Base-by-base conservation (phyloP, 2,888 invertebrate genomes). In the Sussaba pulchella region DNA sequence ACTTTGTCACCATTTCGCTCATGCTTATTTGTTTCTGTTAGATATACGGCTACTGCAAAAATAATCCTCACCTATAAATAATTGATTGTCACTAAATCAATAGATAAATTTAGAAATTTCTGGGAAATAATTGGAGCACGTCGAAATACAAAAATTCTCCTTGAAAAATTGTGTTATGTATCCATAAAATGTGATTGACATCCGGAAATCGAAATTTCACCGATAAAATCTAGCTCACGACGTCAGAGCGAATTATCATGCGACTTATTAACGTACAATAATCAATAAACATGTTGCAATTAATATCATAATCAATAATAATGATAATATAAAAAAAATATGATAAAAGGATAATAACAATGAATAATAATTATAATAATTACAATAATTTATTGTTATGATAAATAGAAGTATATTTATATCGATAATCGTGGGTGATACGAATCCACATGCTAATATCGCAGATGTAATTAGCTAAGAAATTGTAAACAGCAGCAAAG, bases 381-480 rank as follows among this genome's bases (percentile, higher is more conserved):
- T 12, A 12, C 3, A 12, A 10, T 10, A 10, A 12, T 1, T 24
- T 12, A 24, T 24, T 24, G 52, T 2, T 0, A 52, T 66, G 31
- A 50, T 50, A 36, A 36, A 64, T 3, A 1, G 36, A 26, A 17
- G 41, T 26, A 26, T 69, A 57, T 57, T 57, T 14, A 24, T 50
- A 31, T 10, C 8, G 24, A 54, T 45, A 26, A 64, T 54, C 31
- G 17, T 26, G 21, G 21, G 36, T 12, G 57, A 31, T 50, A 19
- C 47, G n/a, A 61, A 21, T 14, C 9, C 36, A 50, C 57, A 8
- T 12, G 12, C 12, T n/a, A 10, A 31, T 36, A 54, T 54, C 26
- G 21, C 50, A 12, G 1, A 47, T 57, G 57, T 57, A 36, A 74
- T 66, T 66, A 47, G 17, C 36, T 6, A 31, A 19, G 24, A 9